These are phyloP conservation scores for Guaruba guarouba DNA, from an alignment of 2,113 vertebrate species.

Conservation along the genomic window DNA sequence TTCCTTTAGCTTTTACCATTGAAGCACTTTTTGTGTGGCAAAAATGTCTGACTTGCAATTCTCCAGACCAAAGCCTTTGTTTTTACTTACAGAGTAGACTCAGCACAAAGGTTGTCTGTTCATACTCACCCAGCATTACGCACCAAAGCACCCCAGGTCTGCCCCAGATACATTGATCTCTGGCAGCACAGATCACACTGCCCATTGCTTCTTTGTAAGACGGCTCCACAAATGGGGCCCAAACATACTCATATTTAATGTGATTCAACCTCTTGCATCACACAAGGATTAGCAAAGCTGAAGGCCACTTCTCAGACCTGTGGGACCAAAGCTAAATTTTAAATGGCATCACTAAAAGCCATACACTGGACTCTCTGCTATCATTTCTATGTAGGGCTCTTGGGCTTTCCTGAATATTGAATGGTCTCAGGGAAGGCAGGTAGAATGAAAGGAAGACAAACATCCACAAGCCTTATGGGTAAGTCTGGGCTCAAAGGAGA, in stretches of 20 bases:
- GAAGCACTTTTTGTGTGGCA: background rate
- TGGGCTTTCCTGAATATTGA: background rate
- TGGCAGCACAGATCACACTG: background rate
- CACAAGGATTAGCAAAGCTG: background rate
- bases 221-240: background rate
- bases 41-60: background rate
- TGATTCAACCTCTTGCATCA: background rate
- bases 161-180: background rate
- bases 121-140: background rate
- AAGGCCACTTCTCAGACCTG: background rate
- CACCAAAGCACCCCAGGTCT: background rate
- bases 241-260: background rate
- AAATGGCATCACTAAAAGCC: background rate
- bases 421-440: background rate
- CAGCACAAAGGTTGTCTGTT: background rate
- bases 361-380: accelerated
- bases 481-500: background rate
- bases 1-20: background rate
- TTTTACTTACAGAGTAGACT: background rate
- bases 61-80: background rate
- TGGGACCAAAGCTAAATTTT: background rate
- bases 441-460: background rate
- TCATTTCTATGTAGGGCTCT: background rate
- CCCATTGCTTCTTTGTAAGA: background rate
- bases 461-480: background rate